Conservation (phyloP, 2,797 vertebrate genomes). For the Florisuga fusca region DNA sequence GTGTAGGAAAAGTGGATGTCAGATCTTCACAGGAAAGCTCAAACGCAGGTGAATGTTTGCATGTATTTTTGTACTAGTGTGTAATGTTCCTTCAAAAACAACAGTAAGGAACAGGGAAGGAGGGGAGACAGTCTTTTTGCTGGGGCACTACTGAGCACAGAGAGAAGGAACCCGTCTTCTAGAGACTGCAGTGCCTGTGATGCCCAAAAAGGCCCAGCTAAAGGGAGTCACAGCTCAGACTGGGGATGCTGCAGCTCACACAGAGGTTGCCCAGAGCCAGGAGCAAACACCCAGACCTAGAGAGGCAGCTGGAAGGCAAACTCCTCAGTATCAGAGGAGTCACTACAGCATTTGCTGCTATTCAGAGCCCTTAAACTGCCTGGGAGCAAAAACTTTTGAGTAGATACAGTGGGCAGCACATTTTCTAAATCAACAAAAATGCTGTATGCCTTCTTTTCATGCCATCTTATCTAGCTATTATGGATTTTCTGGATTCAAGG, state of each 20-base stretch:
- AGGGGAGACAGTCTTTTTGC: neutral
- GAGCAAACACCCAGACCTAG: neutral
- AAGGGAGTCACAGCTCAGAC: neutral
- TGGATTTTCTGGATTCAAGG: neutral
- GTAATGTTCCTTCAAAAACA: neutral
- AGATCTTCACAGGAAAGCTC: neutral
- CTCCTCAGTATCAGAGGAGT: neutral
- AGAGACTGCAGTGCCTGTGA: neutral
- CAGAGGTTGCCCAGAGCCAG: neutral
- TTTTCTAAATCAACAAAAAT: constrained; percentile 5
- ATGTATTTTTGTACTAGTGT: neutral
- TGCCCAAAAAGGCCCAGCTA: too few species aligned
- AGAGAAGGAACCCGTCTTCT: neutral
- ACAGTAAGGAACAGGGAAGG: neutral
- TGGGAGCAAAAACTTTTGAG: neutral
- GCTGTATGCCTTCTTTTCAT: neutral
- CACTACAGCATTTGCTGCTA: neutral
- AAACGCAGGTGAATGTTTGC: neutral
- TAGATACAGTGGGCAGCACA: neutral
- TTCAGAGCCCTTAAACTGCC: neutral
- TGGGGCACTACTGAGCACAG: neutral
- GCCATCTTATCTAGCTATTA: neutral
- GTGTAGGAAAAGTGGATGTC: neutral
- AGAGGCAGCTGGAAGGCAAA: neutral
- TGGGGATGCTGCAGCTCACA: neutral